Evolutionary conservation across 2,113 vertebrate species (phyloP).

Genomic region (Cnemophilus loriae): DNA sequence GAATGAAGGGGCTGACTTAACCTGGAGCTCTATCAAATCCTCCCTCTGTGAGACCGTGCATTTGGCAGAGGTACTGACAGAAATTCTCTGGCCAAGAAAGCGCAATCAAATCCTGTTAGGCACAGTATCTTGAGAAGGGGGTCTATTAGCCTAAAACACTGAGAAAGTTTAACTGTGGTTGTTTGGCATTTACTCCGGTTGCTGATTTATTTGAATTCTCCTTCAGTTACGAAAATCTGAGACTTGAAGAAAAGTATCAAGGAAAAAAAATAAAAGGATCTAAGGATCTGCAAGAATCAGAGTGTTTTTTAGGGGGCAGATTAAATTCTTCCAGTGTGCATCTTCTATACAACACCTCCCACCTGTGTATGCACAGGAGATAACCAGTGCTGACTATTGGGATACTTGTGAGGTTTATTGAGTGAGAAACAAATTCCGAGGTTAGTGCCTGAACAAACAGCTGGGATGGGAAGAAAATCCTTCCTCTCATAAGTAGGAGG

Average conservation of each 20-base stretch:
- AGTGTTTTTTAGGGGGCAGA: not conserved
- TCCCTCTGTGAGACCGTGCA: not conserved
- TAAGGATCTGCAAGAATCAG: not conserved
- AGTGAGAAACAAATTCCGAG: not conserved
- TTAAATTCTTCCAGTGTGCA: not conserved
- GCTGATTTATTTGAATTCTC: constrained; percentile 23
- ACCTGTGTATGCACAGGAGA: not conserved
- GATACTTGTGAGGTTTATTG: not conserved
- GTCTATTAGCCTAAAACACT: not conserved
- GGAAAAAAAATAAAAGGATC: not conserved
- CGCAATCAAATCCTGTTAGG: not conserved
- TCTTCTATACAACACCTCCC: not conserved
- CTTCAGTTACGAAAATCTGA: not conserved
- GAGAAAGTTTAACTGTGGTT: not conserved
- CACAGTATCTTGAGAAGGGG: not conserved
- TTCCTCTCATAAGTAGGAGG: not conserved
- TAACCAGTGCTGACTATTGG: not conserved
- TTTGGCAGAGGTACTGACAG: constrained; percentile 39
- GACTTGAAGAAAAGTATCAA: not conserved
- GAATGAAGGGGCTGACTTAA: constrained; percentile 35
- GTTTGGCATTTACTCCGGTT: not conserved
- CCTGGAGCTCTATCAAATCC: constrained; percentile 27
- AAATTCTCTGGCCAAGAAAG: constrained; percentile 23
- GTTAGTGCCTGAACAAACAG: not conserved
- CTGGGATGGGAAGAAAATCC: not conserved